Evolutionary conservation across 1,140 invertebrate genomes (phyloP).

Genomic region (Brachionus manjavacas): DNA sequence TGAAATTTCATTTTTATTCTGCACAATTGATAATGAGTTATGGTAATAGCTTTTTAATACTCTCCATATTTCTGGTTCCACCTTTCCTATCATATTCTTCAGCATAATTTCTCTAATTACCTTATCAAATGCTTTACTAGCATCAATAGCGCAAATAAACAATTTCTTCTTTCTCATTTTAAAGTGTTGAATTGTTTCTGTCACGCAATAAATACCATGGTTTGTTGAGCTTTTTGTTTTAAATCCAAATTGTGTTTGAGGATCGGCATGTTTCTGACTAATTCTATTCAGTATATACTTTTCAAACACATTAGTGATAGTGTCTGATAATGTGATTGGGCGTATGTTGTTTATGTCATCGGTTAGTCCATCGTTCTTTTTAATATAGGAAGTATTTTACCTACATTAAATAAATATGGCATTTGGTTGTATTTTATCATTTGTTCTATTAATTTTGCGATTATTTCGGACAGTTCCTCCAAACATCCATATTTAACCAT

Average conservation of each 20-base stretch:
- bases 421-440: background rate
- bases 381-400: background rate
- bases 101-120: background rate
- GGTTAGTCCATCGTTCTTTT: background rate
- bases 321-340: background rate
- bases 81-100: background rate
- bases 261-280: background rate
- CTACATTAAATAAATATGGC: background rate
- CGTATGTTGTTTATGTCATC: background rate
- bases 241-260: background rate
- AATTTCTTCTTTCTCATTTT: background rate
- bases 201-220: background rate
- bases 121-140: background rate
- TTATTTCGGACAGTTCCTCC: background rate
- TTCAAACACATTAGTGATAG: background rate
- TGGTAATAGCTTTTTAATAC: background rate
- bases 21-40: background rate
- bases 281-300: background rate
- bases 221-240: background rate
- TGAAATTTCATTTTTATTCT: background rate
- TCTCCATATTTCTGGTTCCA: background rate
- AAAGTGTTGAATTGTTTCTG: background rate
- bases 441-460: background rate
- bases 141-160: constrained; percentile 9
- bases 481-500: background rate